Evolutionary conservation across 1,140 invertebrate species (phyloP), one percentile per base, ranked within the genome.

Genomic region (Zaprionus davidi): DNA sequence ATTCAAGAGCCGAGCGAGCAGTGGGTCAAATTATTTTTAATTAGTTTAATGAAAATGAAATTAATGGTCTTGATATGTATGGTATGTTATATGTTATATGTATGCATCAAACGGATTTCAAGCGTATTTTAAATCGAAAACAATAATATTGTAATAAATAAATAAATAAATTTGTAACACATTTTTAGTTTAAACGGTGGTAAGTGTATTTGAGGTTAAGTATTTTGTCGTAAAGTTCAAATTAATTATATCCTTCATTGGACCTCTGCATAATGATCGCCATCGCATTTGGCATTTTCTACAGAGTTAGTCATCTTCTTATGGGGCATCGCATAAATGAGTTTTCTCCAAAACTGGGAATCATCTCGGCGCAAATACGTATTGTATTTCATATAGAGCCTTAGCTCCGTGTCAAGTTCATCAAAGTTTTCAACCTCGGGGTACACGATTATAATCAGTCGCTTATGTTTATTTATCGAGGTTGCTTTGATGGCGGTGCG

Each of bases 41-140:
- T 79, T 66, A 62, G 44, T 76, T 67, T 63, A 64, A 79, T 79
- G 71, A 53, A 63, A 63, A 62, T 51, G 22, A 63, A 67, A 78
- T 76, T 76, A 58, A 69, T 71, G 24, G 46, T 24, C 26, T 66
- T 36, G 36, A 66, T 51, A 3, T 49, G 44, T 49, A 20, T 20
- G 28, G 44, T 49, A 20, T 20, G 28, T 26, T 26, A 0, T 26
- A 26, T 26, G 24, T 24, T 24, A 26, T 31, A 31, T 9, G 9
- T 34, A 34, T 34, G 31, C 9, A 11, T 34, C 9, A 34, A 34
- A 34, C 2, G 9, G 31, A 34, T 9, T 34, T 34, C 9, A 11
- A 34, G 31, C 9, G 31, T 34, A 31, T 31, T 31, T 31, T 31
- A 9, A 31, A 31, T 7, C 28, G 6, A 31, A 31, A 31, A 31